These are phyloP conservation scores for Microcebus griseorufus DNA, from an alignment of 2,113 vertebrate species.

Conservation along the genomic window DNA sequence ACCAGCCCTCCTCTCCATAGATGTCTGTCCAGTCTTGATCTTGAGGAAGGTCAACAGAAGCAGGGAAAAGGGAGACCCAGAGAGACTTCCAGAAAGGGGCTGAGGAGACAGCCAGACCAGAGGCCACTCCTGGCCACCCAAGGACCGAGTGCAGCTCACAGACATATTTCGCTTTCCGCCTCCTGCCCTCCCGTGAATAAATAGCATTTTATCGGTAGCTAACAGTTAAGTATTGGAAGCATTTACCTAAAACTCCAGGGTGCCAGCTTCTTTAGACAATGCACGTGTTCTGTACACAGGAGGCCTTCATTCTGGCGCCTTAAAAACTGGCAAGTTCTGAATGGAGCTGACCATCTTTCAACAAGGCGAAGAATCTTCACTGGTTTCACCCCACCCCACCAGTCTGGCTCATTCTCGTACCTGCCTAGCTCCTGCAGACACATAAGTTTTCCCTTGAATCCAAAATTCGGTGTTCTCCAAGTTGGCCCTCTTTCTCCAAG, in stretches of 20 bases:
- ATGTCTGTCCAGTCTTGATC: background rate
- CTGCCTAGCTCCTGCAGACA: background rate
- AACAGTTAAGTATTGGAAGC: slow-evolving; percentile 28
- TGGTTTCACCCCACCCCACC: background rate
- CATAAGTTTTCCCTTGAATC: background rate
- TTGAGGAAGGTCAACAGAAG: background rate
- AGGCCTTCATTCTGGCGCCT: background rate
- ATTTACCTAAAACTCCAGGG: background rate
- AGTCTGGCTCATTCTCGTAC: background rate
- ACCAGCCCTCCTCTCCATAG: background rate
- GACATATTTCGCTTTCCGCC: background rate
- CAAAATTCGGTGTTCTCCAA: background rate
- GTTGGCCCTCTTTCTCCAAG: background rate
- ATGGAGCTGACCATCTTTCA: background rate
- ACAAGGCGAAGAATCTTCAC: background rate
- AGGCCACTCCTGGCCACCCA: background rate
- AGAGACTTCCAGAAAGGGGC: background rate
- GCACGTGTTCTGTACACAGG: background rate
- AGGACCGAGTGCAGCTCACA: background rate
- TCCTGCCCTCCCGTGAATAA: background rate
- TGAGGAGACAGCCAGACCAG: background rate
- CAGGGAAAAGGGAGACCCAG: background rate
- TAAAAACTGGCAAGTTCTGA: background rate
- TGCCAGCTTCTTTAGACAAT: background rate
- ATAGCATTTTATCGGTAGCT: background rate